phyloP scores from a whole-genome alignment of 2,113 vertebrate genomes.

The Sapayoa aenigma region DNA sequence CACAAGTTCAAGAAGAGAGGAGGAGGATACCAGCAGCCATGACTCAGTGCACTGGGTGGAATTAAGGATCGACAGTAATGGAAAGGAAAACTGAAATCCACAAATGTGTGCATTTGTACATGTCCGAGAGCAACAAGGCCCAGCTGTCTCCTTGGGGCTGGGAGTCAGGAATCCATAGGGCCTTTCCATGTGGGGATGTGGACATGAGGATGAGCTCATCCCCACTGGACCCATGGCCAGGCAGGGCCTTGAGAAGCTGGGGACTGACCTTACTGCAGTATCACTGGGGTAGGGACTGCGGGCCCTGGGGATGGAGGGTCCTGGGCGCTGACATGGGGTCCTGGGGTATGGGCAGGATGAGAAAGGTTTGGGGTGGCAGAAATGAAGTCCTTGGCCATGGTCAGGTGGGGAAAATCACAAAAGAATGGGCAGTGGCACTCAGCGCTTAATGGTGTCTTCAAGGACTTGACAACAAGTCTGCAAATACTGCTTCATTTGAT shows the following conservation, averaged over 20 bases:
- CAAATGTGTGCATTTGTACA: accelerated
- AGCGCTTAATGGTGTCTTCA: not conserved
- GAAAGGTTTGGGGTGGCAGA: not conserved
- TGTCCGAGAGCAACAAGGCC: not conserved
- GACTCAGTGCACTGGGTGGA: not conserved
- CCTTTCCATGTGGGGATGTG: accelerated
- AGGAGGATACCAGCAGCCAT: not conserved
- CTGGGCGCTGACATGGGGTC: accelerated
- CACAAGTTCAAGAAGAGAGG: not conserved
- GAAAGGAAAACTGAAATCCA: not conserved
- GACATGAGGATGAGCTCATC: too few relatives aligned
- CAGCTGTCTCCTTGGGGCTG: accelerated
- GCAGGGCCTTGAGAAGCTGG: not conserved
- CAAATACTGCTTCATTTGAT: not conserved
- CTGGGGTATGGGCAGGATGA: not conserved
- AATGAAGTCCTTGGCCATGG: not conserved
- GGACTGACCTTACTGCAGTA: not conserved
- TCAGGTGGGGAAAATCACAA: not conserved
- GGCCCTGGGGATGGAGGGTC: not conserved
- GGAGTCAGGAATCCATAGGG: not conserved
- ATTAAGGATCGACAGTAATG: not conserved
- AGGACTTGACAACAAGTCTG: not conserved
- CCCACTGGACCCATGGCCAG: not conserved
- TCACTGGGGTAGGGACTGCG: not conserved
- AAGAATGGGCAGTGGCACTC: not conserved